phyloP scores from a whole-genome alignment of 2,113 vertebrate species.

The Hyperoodon ampullatus region DNA sequence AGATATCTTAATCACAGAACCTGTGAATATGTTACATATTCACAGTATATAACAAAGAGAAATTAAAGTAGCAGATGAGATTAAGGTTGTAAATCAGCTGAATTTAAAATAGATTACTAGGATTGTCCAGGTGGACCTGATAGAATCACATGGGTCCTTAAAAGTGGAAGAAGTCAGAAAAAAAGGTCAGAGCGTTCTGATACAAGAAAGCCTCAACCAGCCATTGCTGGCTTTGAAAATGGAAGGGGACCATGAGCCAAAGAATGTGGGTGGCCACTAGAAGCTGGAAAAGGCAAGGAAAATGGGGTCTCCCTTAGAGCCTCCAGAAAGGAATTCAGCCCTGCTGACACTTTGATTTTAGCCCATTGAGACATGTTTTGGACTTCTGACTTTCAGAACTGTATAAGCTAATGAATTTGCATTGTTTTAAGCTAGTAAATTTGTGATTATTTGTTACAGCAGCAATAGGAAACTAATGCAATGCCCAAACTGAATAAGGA shows the following conservation, averaged over 20 bases:
- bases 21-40: background rate
- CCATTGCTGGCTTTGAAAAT: background rate
- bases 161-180: background rate
- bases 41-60: background rate
- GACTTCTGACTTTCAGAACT: background rate
- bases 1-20: background rate
- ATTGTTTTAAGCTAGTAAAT: background rate
- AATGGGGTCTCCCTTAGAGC: too few species aligned
- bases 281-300: background rate
- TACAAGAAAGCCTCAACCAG: background rate
- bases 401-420: background rate
- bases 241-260: too few species aligned
- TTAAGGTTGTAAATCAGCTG: background rate
- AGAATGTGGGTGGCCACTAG: background rate
- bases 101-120: background rate
- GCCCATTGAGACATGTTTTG: background rate
- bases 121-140: background rate
- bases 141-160: background rate
- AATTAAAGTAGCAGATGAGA: background rate
- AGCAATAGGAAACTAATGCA: background rate
- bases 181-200: background rate
- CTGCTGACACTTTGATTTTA: background rate
- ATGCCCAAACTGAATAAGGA: background rate
- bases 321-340: background rate
- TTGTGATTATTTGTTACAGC: background rate